Base-by-base conservation (phyloP, 2,113 vertebrate genomes). In the Carassius carassius region DNA sequence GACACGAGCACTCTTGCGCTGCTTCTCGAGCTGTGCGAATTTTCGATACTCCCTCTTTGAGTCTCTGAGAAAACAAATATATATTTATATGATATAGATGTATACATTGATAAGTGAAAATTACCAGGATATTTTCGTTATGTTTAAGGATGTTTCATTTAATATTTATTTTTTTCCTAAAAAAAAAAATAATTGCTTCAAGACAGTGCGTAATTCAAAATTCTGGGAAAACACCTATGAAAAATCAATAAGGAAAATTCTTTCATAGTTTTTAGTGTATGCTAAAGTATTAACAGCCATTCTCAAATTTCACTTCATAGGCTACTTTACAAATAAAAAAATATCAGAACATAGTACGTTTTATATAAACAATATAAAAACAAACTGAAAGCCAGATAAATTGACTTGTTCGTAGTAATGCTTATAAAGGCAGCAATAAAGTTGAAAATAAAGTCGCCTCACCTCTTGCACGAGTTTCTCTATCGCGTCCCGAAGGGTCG, bases 381-480 rank as follows among this genome's bases (percentile, higher is more conserved):
- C 1, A 7, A 19, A 35, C 0, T 8, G 25, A 32, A 67, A 67
- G 13, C 0, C 1, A 9, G 5, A 67, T 8, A 8, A 32, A 9
- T 8, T 32, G 14, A 16, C 65, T 4, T 1, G 19, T 69, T 19
- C 10, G 6, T 4, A 19, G 0, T 32, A 35, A 37, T 69, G 65
- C 17, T 19, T 29, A 3, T 65, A 67, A 67, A 67, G 32, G 63
- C 4, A 69, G 16, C 4, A 19, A 10, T 13, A 13, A 73, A 7
- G 17, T 11, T 14, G 11, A 44, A 74, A 37, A 54, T 1, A 76
- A 4, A 5, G 21, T 17, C 2, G 10, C 35, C 87, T 95, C 91
- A 96, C 95, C 95, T 96, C 94, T 4, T 90, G 92, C 84, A 95
- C 88, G 21, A 96, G 89, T 75, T 92, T 92, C 88, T 96, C 95